Evolutionary conservation across 2,113 vertebrate species (phyloP), one percentile per base, ranked within the genome.

Genomic region (Tor tambroides): DNA sequence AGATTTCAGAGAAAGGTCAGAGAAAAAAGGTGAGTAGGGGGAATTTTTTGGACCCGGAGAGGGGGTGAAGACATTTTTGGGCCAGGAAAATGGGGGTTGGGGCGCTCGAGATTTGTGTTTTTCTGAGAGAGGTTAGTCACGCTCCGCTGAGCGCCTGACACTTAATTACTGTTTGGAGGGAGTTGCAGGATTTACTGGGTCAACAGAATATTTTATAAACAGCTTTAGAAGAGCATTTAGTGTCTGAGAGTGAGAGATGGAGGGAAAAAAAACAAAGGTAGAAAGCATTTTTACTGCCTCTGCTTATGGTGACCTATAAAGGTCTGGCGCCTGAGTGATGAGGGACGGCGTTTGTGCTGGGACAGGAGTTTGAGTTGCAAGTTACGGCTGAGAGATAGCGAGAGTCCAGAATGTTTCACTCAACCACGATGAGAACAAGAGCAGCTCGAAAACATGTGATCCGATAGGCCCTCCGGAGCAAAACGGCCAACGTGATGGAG

Each of bases 161-260:
- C 43, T 84, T 91, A 89, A 89, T 90, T 90, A 86, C 71, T 85
- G 88, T 88, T 87, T 84, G 86, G 79, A 82, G 65, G 77, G 80
- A 85, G 85, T 26, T 63, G 76, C 80, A 30, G 67, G 86, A 89
- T 90, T 92, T 89, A 89, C 65, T 89, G 81, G 88, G 90, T 88
- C 89, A 91, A 83, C 77, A 89, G 82, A 89, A 88, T 88, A 79
- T 90, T 92, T 92, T 86, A 88, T 90, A 71, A 80, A 91, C 35
- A 74, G 80, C 56, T 91, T 85, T 76, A 89, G 85, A 84, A 65
- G 78, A 87, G 82, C 67, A 86, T 87, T 79, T 83, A 86, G 67
- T 71, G 59, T 86, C 72, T 63, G 79, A 35, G 51, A 77, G 84
- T 43, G 76, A 72, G 23, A 74, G 54, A 80, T 43, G 21, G 17